Evolutionary conservation across 1,140 invertebrate genomes (phyloP).

Genomic region (Zaprionus nigranus): DNA sequence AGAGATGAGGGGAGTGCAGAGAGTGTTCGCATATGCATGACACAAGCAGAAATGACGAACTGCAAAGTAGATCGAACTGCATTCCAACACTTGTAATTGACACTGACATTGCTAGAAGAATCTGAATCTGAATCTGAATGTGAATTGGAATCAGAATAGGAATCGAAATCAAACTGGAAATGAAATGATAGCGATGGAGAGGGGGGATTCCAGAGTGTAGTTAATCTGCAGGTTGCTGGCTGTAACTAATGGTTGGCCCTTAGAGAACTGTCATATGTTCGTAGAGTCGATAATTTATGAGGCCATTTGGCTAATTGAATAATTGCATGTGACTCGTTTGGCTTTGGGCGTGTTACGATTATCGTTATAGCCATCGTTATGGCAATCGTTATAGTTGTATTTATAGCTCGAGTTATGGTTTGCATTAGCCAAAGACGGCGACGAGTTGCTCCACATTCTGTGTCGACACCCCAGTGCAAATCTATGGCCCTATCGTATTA

Average conservation of each 20-base stretch:
- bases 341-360: constrained; percentile 52
- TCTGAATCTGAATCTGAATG: neutral
- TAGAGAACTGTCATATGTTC: constrained; percentile 29
- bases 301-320: constrained; percentile 81
- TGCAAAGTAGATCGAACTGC: constrained; percentile 54
- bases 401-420: constrained; percentile 42
- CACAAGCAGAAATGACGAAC: constrained; percentile 60
- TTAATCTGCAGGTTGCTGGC: constrained; percentile 1
- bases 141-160: constrained; percentile 2
- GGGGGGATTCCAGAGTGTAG: neutral
- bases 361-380: constrained; percentile 33
- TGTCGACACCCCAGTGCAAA: constrained; percentile 23
- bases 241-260: constrained; percentile 34
- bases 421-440: constrained; percentile 61
- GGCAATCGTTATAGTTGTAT: constrained; percentile 7
- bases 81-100: constrained; percentile 72
- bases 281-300: constrained; percentile 74
- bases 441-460: constrained; percentile 41
- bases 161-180: constrained; percentile 9
- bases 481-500: constrained; percentile 57
- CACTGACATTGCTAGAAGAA: constrained; percentile 45
- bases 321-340: constrained; percentile 70
- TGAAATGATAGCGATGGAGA: neutral
- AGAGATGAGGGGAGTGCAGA: neutral
- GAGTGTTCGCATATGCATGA: constrained; percentile 64